Evolutionary conservation across 2,888 invertebrate species (phyloP).

Genomic region (Eupithecia subfuscata): DNA sequence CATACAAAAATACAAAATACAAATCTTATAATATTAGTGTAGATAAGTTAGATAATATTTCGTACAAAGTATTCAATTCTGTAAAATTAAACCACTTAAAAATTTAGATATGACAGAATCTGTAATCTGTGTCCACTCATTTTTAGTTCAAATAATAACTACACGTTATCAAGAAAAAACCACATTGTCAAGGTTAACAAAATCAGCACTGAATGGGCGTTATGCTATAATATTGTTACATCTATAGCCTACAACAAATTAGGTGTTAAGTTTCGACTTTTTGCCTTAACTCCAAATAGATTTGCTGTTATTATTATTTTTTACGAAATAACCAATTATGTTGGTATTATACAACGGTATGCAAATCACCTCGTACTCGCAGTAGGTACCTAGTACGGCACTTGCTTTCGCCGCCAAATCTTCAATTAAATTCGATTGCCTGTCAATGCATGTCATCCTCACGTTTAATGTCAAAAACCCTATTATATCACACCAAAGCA

Average conservation of each 20-base stretch:
- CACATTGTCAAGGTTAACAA: background rate
- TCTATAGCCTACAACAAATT: background rate
- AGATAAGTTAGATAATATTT: no score
- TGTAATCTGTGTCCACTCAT: no score
- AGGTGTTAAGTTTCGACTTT: background rate
- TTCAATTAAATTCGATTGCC: slow-evolving; percentile 54
- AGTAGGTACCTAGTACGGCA: background rate
- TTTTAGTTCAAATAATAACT: no score
- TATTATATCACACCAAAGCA: slow-evolving; percentile 38
- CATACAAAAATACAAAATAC: no score
- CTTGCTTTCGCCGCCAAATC: slow-evolving; percentile 40
- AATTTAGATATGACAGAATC: no score
- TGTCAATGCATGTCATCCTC: slow-evolving; percentile 57
- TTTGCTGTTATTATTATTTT: background rate
- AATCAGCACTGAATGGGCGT: background rate
- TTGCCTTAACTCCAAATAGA: background rate
- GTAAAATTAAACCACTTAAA: no score
- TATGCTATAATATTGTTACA: background rate
- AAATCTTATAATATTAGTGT: no score
- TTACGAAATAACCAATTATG: background rate
- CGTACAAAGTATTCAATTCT: no score
- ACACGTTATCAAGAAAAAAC: no score
- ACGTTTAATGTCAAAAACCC: slow-evolving; percentile 51
- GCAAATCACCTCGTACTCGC: background rate
- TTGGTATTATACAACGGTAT: background rate